Conservation (phyloP, 2,888 invertebrate species). For the Plutella xylostella region DNA sequence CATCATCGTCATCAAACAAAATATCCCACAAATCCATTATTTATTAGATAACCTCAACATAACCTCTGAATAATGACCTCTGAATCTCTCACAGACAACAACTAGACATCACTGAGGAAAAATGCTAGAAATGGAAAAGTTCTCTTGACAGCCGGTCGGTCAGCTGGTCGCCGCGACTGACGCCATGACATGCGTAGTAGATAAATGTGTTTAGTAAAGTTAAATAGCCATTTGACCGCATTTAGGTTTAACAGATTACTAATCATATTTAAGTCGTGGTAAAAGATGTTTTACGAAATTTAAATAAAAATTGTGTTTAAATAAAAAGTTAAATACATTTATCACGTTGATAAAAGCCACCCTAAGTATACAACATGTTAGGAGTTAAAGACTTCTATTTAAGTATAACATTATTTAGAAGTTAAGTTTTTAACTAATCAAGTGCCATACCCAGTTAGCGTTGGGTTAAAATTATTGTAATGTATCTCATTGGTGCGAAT, state of each 20-base stretch:
- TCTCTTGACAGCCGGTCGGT: no score
- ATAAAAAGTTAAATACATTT: no score
- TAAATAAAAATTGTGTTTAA: no score
- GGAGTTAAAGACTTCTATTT: constrained; percentile 5
- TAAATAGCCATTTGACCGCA: not conserved
- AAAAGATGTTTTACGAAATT: not conserved
- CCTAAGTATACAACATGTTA: constrained; percentile 3
- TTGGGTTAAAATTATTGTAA: constrained; percentile 1
- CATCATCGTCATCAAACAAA: no score
- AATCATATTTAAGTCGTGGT: not conserved
- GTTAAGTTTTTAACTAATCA: constrained; percentile 9
- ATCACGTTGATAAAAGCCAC: constrained; percentile 4
- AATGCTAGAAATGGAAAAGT: no score
- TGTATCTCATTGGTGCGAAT: not conserved
- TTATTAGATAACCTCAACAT: no score
- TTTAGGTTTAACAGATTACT: not conserved
- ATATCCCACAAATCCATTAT: no score
- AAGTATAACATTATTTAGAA: constrained; percentile 8
- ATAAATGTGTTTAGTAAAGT: not conserved
- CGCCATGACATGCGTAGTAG: no score
- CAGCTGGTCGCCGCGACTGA: no score
- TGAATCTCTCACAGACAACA: no score
- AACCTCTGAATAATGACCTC: no score
- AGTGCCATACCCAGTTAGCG: constrained; percentile 2
- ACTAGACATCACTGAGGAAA: no score